A percentile compares a stretch with the other conserved stretches of the same genome.
These are phyloP conservation scores for Scopus umbretta DNA, from an alignment of 2,113 vertebrate species.

Conservation along the genomic window DNA sequence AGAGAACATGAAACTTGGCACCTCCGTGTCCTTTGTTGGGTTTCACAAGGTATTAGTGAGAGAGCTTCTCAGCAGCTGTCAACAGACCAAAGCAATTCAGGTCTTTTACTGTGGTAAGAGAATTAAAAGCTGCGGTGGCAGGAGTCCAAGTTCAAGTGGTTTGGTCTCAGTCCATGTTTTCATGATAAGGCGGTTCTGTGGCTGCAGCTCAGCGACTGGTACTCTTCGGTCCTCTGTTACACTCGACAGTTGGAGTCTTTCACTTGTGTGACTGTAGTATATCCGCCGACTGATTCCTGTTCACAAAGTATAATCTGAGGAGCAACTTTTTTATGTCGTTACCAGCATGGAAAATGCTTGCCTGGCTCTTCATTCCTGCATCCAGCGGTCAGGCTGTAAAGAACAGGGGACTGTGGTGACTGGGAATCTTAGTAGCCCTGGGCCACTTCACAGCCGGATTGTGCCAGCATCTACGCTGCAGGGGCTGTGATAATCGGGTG, in stretches of 20 bases:
- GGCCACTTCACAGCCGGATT: not conserved
- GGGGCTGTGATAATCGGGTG: not conserved
- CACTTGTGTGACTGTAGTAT: not conserved
- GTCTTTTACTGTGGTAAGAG: not conserved
- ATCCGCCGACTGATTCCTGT: not conserved
- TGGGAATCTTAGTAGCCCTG: not conserved
- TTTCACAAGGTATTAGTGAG: not conserved
- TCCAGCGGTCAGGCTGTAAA: not conserved
- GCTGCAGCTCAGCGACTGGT: not conserved
- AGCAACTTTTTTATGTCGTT: not conserved
- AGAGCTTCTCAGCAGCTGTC: not conserved
- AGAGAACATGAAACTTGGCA: conserved; percentile 6
- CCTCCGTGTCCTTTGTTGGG: not conserved
- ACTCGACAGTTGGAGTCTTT: not conserved
- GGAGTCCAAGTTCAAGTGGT: not conserved
- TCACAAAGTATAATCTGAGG: not conserved
- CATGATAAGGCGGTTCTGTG: not conserved
- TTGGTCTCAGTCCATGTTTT: not conserved
- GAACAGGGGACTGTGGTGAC: not conserved
- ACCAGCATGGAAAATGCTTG: not conserved
- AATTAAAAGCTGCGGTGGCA: not conserved
- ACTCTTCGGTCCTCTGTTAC: not conserved
- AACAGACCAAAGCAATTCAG: not conserved
- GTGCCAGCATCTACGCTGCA: not conserved
- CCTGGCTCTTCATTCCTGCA: not conserved